These are phyloP conservation scores for Tenebrio molitor DNA, from an alignment of 1,140 invertebrate genomes.

Conservation along the genomic window DNA sequence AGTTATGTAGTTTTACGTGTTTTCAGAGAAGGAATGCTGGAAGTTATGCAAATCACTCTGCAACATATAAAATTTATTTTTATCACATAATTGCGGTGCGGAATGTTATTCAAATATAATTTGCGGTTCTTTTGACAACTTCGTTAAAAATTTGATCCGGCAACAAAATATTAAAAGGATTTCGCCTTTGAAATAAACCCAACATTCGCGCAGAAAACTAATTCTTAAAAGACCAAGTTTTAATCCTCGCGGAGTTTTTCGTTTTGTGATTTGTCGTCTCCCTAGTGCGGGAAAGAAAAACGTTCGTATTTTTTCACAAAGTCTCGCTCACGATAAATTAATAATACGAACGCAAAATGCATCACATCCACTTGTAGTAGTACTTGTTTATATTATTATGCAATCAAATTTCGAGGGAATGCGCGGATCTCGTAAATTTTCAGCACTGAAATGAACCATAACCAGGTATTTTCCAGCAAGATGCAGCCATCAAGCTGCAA, in stretches of 20 bases:
- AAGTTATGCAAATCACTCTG: conserved; percentile 18
- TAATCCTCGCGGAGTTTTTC: no score
- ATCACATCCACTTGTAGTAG: conserved; percentile 3
- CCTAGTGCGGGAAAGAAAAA: conserved; percentile 1
- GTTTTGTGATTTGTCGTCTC: background rate
- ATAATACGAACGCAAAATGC: conserved; percentile 2
- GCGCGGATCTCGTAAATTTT: conserved; percentile 14
- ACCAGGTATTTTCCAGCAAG: conserved; percentile 1
- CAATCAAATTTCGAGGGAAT: conserved; percentile 10
- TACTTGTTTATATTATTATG: conserved; percentile 28
- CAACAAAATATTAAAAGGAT: background rate
- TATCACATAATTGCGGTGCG: conserved; percentile 5
- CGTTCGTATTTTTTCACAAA: conserved; percentile 1
- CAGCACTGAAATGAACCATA: conserved; percentile 7
- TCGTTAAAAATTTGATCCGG: background rate
- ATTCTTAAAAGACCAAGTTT: background rate
- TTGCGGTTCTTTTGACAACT: conserved; percentile 3
- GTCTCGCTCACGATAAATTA: background rate
- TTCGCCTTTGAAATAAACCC: background rate
- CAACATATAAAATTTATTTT: conserved; percentile 33
- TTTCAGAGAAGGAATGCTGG: conserved; percentile 1
- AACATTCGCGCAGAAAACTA: background rate
- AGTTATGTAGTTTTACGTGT: conserved; percentile 35
- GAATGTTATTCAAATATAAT: conserved; percentile 8
- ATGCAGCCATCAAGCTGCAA: conserved; percentile 9